Evolutionary conservation across 2,113 vertebrate species (phyloP).

Genomic region (Ibidorhyncha struthersii): DNA sequence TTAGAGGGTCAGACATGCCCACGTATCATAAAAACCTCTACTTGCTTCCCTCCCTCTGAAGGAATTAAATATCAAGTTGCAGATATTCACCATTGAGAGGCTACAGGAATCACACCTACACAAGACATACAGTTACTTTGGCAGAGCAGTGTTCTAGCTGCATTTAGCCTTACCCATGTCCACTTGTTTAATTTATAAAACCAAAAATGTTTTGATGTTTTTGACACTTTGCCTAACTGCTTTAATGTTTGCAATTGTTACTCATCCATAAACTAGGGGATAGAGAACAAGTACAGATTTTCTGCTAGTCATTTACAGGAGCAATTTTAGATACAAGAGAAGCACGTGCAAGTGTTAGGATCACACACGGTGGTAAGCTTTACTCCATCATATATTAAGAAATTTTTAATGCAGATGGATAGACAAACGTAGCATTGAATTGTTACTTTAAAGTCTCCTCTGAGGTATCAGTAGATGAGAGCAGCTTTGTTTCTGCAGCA

Average conservation of each 20-base stretch:
- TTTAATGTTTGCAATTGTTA: not conserved
- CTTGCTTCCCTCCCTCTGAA: not conserved
- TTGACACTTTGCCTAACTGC: not conserved
- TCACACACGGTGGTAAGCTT: not conserved
- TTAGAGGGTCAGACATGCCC: not conserved
- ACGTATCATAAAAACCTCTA: not conserved
- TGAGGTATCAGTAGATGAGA: not conserved
- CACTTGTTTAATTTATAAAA: not conserved
- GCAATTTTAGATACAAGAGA: not conserved
- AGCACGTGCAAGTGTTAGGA: not conserved
- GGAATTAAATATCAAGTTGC: not conserved
- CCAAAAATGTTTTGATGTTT: not conserved
- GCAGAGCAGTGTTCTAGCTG: not conserved
- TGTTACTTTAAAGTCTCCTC: not conserved
- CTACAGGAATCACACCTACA: not conserved
- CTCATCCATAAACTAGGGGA: not conserved
- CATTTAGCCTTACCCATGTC: not conserved
- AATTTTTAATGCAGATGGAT: not conserved
- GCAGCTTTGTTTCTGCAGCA: not conserved
- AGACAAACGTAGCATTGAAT: not conserved
- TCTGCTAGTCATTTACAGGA: not conserved
- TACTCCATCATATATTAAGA: not conserved
- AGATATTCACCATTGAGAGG: not conserved
- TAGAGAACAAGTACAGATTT: not conserved
- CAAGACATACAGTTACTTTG: not conserved